Percentiles rank a stretch among this genome's conserved stretches.
Evolutionary conservation across 2,888 invertebrate genomes (phyloP).

Genomic region (Spatulosminthurus flaviceps): DNA sequence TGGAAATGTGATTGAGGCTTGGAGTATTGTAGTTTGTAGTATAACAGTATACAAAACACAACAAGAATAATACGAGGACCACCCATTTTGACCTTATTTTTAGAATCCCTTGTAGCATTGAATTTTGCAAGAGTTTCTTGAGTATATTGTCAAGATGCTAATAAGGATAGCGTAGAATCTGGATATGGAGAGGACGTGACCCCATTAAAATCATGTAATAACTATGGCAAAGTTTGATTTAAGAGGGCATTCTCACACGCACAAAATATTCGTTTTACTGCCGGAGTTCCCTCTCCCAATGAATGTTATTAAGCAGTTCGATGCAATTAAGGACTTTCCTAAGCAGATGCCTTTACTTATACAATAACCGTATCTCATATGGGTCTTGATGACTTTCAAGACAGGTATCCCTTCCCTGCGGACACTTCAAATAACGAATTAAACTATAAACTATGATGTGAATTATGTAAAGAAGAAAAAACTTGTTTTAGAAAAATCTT

Average conservation of each 20-base stretch:
- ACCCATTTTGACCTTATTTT: slow-evolving; percentile 55
- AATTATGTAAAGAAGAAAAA: too few species aligned
- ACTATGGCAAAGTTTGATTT: slow-evolving; percentile 6
- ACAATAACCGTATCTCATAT: too few species aligned
- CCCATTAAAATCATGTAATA: slow-evolving; percentile 3
- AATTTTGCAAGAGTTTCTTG: slow-evolving; percentile 15
- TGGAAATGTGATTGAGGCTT: slow-evolving; percentile 51
- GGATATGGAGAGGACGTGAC: background rate
- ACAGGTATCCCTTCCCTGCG: too few species aligned
- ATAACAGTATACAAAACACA: slow-evolving; percentile 19
- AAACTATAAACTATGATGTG: too few species aligned
- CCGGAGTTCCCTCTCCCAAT: background rate
- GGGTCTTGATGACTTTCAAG: too few species aligned
- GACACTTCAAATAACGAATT: too few species aligned
- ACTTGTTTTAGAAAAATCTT: too few species aligned
- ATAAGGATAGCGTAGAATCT: background rate
- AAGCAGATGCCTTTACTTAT: too few species aligned
- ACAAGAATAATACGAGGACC: slow-evolving; percentile 49
- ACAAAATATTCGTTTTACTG: background rate
- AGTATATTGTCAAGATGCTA: background rate
- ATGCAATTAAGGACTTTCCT: too few species aligned
- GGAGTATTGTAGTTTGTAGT: background rate
- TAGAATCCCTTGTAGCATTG: slow-evolving; percentile 16
- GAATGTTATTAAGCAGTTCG: too few species aligned
- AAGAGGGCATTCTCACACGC: background rate